phyloP scores from a whole-genome alignment of 2,797 vertebrate species.

The Gymnothorax javanicus region DNA sequence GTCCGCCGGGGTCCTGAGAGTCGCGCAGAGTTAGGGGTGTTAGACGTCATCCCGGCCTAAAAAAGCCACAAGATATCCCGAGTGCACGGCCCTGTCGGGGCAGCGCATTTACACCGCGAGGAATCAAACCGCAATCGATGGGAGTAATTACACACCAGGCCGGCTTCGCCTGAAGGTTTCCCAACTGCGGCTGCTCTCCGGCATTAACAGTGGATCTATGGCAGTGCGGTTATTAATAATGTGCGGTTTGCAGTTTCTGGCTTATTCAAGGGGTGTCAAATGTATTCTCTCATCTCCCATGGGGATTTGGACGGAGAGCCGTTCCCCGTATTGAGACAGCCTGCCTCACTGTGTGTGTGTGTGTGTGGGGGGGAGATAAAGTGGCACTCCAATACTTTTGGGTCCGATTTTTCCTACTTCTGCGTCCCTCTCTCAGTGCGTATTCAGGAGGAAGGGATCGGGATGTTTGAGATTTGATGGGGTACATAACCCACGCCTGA shows the following conservation, averaged over 20 bases:
- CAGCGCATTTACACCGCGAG: conserved; percentile 45
- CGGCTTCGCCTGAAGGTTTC: conserved; percentile 28
- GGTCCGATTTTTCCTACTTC: conserved; percentile 17
- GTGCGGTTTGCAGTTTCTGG: conserved; percentile 32
- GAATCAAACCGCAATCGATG: conserved; percentile 51
- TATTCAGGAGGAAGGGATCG: neutral
- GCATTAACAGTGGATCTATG: conserved; percentile 33
- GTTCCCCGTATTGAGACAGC: neutral
- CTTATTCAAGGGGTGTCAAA: conserved; percentile 29
- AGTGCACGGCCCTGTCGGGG: conserved; percentile 34
- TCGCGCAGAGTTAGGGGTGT: conserved; percentile 42
- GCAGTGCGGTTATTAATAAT: conserved; percentile 36
- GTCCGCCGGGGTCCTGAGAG: conserved; percentile 39
- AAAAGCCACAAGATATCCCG: conserved; percentile 20
- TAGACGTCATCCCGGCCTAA: conserved; percentile 17
- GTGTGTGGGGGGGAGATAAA: neutral
- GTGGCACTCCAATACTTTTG: conserved; percentile 9
- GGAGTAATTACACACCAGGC: conserved; percentile 32
- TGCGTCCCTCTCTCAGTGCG: neutral
- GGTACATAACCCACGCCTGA: conserved; percentile 18
- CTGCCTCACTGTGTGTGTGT: no score
- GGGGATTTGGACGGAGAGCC: neutral
- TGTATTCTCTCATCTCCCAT: conserved; percentile 25
- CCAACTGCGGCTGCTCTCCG: conserved; percentile 38
- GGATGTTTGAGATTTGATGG: neutral